Base-by-base conservation (phyloP, 1,140 invertebrate genomes). In the Teleogryllus occipitalis region DNA sequence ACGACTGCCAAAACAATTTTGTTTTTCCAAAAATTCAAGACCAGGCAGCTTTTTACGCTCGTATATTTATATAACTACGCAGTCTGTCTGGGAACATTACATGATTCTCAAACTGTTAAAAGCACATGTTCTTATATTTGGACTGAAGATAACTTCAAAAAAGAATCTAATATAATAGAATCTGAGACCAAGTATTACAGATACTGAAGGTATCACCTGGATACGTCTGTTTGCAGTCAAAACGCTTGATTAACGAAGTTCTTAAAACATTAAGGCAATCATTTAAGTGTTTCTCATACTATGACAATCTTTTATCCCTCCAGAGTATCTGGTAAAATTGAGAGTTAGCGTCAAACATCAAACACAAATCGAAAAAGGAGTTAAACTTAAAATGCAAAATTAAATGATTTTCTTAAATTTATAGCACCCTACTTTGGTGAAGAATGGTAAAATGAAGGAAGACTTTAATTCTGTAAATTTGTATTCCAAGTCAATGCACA, bases 311-410 rank as follows among this genome's bases (percentile, higher is more conserved):
- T 72, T n/a, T n/a, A n/a, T n/a, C n/a, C n/a, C n/a, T n/a, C n/a
- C n/a, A n/a, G n/a, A 18, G 54, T 72, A 18, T 18, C n/a, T 72
- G 18, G 18, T 72, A 72, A 72, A 72, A 18, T 72, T 72, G 54
- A 72, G 54, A 8, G 54, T 72, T 12, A 72, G 10, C 54, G 18
- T 8, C 54, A 72, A 12, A 72, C 54, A 72, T 12, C 10, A 8
- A 72, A 72, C 54, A 72, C 54, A 72, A 72, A 72, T 72, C n/a
- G 8, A 72, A 72, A 72, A 72, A 72, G 54, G 54, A 72, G 54
- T 72, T 18, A 72, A 72, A 72, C 54, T 72, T 72, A 72, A 72
- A 72, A 72, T 72, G 54, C 54, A 18, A 72, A 72, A 72, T 72
- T 72, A 18, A 72, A 72, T 18, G 18, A 72, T 72, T 8, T 72